phyloP scores from a whole-genome alignment of 2,113 vertebrate species.

The Blennius ocellaris region DNA sequence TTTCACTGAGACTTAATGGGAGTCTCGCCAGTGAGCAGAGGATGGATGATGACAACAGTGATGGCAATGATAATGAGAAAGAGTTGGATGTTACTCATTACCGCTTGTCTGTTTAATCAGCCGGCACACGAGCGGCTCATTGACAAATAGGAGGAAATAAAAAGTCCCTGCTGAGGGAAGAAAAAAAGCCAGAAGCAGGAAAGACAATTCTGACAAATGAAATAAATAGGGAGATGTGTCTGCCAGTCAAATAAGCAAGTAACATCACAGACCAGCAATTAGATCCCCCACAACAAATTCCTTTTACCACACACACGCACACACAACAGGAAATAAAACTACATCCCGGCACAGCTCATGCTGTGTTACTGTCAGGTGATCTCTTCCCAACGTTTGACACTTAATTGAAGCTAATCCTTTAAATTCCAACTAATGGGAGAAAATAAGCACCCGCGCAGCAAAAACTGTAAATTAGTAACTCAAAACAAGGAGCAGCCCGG shows the following conservation, averaged over 20 bases:
- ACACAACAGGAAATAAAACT: not conserved
- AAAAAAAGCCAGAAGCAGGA: not conserved
- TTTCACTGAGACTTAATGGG: constrained; percentile 21
- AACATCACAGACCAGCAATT: not conserved
- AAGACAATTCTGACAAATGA: too few species aligned
- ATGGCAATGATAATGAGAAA: constrained; percentile 42
- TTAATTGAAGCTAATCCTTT: not conserved
- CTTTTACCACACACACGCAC: not conserved
- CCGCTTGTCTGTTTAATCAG: constrained; percentile 46
- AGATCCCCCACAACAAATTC: not conserved
- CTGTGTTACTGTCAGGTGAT: constrained; percentile 9
- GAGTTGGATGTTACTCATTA: constrained; percentile 41
- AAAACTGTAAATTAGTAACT: constrained; percentile 3
- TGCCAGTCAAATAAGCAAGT: not conserved
- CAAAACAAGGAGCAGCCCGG: not conserved
- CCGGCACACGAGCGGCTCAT: constrained; percentile 13
- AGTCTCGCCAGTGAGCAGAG: constrained; percentile 38
- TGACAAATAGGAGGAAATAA: constrained; percentile 20
- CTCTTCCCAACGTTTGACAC: not conserved
- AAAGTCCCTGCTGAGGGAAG: not conserved
- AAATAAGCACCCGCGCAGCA: not conserved
- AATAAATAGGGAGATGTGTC: too few species aligned
- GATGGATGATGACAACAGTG: constrained; percentile 33
- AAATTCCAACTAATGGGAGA: not conserved
- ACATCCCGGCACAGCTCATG: not conserved